Evolutionary conservation across 2,113 vertebrate species (phyloP).

Genomic region (Brachyhypopomus gauderio): DNA sequence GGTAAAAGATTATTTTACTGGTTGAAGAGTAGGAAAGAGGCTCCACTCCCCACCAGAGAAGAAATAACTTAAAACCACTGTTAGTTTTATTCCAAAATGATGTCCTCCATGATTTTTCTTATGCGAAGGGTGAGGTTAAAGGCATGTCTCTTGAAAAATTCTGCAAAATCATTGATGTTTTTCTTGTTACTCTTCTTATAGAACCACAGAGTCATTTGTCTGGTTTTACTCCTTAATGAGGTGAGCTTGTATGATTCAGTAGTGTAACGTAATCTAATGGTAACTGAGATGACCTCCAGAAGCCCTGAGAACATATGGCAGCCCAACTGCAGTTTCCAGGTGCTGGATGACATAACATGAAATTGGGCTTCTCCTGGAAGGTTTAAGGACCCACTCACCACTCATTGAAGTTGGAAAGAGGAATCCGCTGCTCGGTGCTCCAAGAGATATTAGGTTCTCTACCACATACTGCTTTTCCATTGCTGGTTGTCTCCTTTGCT

Average conservation of each 20-base stretch:
- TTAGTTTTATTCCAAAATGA: neutral
- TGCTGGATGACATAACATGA: constrained; percentile 20
- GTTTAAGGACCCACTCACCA: constrained; percentile 13
- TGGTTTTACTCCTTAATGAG: neutral
- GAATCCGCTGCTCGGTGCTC: constrained; percentile 25
- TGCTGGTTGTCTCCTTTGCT: constrained; percentile 34
- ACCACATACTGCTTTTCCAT: constrained; percentile 51
- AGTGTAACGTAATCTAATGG: constrained; percentile 7
- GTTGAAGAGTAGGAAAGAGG: neutral
- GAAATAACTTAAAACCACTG: neutral
- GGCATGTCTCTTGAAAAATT: neutral
- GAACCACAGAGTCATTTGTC: neutral
- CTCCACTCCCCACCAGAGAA: neutral
- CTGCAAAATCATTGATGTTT: neutral
- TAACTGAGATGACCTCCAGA: constrained; percentile 27
- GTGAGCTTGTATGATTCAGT: neutral
- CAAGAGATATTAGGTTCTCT: constrained; percentile 15
- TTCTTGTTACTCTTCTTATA: neutral
- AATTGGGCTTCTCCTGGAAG: neutral
- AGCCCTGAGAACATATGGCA: neutral
- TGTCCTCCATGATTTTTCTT: neutral
- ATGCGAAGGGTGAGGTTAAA: neutral
- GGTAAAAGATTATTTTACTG: neutral
- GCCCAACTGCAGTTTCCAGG: neutral
- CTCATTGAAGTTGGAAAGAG: constrained; percentile 31